Evolutionary conservation across 2,113 vertebrate genomes (phyloP), one percentile per base, ranked within the genome.

Genomic region (Campylomormyrus tamandua): DNA sequence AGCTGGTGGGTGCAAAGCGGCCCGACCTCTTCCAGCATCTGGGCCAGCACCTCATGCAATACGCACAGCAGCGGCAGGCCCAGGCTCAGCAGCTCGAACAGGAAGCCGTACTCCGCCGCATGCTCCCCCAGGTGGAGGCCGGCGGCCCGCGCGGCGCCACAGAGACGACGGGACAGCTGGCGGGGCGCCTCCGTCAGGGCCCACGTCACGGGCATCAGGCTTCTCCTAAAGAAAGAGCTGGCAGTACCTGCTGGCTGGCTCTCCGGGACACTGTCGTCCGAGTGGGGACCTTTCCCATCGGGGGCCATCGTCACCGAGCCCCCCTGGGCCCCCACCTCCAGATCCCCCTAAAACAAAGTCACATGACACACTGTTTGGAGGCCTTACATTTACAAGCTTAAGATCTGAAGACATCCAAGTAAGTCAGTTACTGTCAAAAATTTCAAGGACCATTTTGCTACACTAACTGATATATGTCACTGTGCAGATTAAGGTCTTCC

Each of bases 41-140:
- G 95, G 77, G 94, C 87, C 90, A 98, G 95, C 87, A 98, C 95
- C 94, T 99, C 98, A 39, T 96, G 95, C 89, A 98, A 95, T 86
- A 95, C 96, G 52, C 95, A 97, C 93, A 99, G 95, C 89, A 99
- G 95, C 0, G 98, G 98, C 93, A 99, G 91, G 89, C 97, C 96
- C 84, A 99, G 92, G 93, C 97, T 98, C 93, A 99, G 95, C 48
- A 99, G 97, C 96, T 99, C 98, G 0, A 97, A 99, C 90, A 97
- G 94, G 92, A 96, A 97, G 89, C 93, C 91, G 94, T 98, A 99
- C 96, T 98, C 96, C 92, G 96, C 94, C 48, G 95, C 96, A 94
- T 98, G 98, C 96, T 97, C 96, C 95, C 96, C 96, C 94, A 99
- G 91, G 96, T 99, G 98, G 89, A 93, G 91, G 46, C 92, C 83